Percentiles rank a stretch among this genome's conserved stretches.
Evolutionary conservation across 1,140 invertebrate species (phyloP).

Genomic region (Cydia splendana): DNA sequence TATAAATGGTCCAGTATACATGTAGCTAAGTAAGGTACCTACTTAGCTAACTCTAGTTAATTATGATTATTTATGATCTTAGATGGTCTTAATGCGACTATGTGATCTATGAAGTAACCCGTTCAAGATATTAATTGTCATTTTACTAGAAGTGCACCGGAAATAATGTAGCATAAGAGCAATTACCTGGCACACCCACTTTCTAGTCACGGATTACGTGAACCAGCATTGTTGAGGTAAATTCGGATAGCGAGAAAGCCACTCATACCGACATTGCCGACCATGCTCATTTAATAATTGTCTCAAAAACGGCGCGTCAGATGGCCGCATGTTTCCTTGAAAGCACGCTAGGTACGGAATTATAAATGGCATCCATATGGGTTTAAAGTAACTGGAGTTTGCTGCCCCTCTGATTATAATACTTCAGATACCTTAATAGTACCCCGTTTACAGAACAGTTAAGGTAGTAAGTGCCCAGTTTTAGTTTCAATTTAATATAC

Average conservation of each 20-base stretch:
- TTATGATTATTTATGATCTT: background rate
- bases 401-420: no score
- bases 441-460: no score
- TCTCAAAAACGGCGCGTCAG: background rate
- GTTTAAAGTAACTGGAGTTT: no score
- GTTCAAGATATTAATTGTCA: background rate
- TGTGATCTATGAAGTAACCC: background rate
- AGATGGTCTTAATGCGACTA: background rate
- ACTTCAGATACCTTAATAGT: no score
- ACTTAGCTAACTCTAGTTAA: background rate
- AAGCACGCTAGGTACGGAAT: background rate
- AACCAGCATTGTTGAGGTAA: slow-evolving; percentile 45
- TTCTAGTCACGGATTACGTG: slow-evolving; percentile 55
- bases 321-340: background rate
- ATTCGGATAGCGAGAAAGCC: slow-evolving; percentile 56
- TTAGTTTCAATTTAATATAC: no score
- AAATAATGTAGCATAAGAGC: slow-evolving; percentile 38
- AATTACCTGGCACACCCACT: slow-evolving; percentile 49
- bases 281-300: slow-evolving; percentile 32
- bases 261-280: slow-evolving; percentile 39
- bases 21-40: no score
- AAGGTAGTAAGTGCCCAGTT: no score
- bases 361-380: background rate
- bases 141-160: slow-evolving; percentile 18
- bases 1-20: no score